Evolutionary conservation across 1,140 invertebrate species (phyloP).

Genomic region (Bombus polaris): DNA sequence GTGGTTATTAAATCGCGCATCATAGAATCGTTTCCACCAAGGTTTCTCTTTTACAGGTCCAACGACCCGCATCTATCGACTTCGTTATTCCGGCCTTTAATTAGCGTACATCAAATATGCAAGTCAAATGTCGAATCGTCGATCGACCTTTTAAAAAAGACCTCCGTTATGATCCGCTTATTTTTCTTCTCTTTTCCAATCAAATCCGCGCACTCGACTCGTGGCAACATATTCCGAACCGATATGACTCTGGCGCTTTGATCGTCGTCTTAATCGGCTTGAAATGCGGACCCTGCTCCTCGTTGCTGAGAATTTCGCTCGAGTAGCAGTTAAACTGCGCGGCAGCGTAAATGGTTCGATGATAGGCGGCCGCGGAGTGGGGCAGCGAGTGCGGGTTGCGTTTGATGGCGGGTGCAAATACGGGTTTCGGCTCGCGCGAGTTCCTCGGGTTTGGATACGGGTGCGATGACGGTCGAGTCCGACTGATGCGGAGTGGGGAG

Average conservation of each 20-base stretch:
- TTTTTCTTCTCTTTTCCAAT: conserved; percentile 16
- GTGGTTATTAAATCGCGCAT: conserved; percentile 35
- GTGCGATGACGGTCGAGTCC: conserved; percentile 38
- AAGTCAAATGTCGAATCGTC: conserved; percentile 4
- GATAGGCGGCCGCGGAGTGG: conserved; percentile 28
- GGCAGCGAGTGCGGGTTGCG: conserved; percentile 26
- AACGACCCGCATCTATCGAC: not conserved
- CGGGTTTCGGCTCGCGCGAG: conserved; percentile 39
- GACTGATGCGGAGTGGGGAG: conserved; percentile 22
- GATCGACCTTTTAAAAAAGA: not conserved
- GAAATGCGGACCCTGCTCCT: conserved; percentile 5
- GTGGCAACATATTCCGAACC: conserved; percentile 9
- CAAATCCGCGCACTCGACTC: conserved; percentile 22
- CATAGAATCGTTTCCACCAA: not conserved
- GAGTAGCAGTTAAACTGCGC: conserved; percentile 53
- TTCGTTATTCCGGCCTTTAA: conserved; percentile 28
- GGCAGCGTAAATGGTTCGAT: conserved; percentile 50
- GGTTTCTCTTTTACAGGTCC: not conserved
- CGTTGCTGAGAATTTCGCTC: conserved; percentile 46
- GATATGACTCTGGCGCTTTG: not conserved
- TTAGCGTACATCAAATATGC: conserved; percentile 20
- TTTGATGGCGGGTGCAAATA: conserved; percentile 46
- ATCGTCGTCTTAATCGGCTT: conserved; percentile 53
- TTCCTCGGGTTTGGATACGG: conserved; percentile 38
- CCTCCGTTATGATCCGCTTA: too few species aligned